Percentiles rank a stretch among this genome's conserved stretches.
These are phyloP conservation scores for Dicyrtoma fusca DNA, from an alignment of 2,888 invertebrate genomes.

Conservation along the genomic window DNA sequence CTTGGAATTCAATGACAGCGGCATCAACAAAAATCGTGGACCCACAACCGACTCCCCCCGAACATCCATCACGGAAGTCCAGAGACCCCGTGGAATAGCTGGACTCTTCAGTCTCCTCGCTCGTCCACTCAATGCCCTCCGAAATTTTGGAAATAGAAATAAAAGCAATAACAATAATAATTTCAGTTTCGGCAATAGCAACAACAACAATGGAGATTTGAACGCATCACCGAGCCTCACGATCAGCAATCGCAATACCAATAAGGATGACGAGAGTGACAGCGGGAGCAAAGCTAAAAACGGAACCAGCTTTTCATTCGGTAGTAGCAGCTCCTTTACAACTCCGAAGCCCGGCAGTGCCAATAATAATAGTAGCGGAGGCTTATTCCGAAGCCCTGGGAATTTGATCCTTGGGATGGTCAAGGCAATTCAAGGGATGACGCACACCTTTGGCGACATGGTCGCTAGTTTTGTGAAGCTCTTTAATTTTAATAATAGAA, in stretches of 20 bases:
- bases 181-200: not conserved
- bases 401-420: not conserved
- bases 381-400: not conserved
- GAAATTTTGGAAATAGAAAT: too few relatives aligned
- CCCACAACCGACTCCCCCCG: too few relatives aligned
- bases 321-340: not conserved
- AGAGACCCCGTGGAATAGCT: too few relatives aligned
- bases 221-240: not conserved
- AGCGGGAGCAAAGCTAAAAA: not conserved
- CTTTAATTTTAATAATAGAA: not conserved
- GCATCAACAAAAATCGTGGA: too few relatives aligned
- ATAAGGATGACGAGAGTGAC: not conserved
- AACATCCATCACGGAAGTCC: too few relatives aligned
- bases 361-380: not conserved
- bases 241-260: not conserved
- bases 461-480: conserved; percentile 14
- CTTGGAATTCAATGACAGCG: too few relatives aligned
- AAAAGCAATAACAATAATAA: not conserved
- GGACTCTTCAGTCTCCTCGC: too few relatives aligned
- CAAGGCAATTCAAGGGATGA: conserved; percentile 7
- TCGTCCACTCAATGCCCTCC: too few relatives aligned
- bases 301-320: too few relatives aligned
- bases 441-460: conserved; percentile 10
- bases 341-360: not conserved
- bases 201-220: not conserved